Percentiles rank a stretch among this genome's conserved stretches.
These are phyloP conservation scores for Leucoraja erinaceus DNA, from an alignment of 2,113 vertebrate genomes.

Conservation along the genomic window DNA sequence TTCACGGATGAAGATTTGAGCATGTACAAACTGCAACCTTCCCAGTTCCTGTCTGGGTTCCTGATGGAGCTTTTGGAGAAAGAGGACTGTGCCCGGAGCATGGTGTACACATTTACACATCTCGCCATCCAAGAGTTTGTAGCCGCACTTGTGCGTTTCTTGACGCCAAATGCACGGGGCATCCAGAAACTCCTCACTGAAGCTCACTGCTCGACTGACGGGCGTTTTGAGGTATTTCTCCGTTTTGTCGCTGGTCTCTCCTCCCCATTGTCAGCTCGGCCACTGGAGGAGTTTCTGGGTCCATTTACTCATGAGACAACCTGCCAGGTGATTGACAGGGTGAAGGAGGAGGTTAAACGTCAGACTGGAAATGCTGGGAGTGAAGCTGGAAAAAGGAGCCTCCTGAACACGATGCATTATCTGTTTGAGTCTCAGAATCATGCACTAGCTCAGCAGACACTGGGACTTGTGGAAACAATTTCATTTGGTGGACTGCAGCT, in stretches of 20 bases:
- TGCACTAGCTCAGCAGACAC: not conserved
- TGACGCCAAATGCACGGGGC: slow-evolving; percentile 21
- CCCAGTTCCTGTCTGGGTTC: slow-evolving; percentile 34
- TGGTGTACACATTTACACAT: slow-evolving; percentile 52
- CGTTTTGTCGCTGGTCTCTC: not conserved
- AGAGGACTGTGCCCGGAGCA: not conserved
- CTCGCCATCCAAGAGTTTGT: slow-evolving; percentile 56
- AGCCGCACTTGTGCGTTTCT: slow-evolving; percentile 51
- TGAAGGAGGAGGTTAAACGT: not conserved
- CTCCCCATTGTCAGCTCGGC: not conserved
- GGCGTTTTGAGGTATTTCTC: not conserved
- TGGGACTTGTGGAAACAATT: not conserved
- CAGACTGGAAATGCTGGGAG: not conserved
- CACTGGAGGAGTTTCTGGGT: not conserved
- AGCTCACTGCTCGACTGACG: not conserved
- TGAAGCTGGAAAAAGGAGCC: not conserved
- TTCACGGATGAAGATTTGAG: slow-evolving; percentile 45
- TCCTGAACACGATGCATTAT: not conserved
- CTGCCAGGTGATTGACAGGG: not conserved
- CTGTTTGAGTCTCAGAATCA: slow-evolving; percentile 7
- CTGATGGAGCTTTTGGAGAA: slow-evolving; percentile 42
- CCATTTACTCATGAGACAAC: not conserved
- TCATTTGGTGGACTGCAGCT: not conserved
- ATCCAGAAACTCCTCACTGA: not conserved
- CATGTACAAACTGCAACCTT: slow-evolving; percentile 44